A percentile compares a stretch with the other conserved stretches of the same genome.
phyloP scores from a whole-genome alignment of 2,888 invertebrate genomes.

The Mechanitis messenoides region DNA sequence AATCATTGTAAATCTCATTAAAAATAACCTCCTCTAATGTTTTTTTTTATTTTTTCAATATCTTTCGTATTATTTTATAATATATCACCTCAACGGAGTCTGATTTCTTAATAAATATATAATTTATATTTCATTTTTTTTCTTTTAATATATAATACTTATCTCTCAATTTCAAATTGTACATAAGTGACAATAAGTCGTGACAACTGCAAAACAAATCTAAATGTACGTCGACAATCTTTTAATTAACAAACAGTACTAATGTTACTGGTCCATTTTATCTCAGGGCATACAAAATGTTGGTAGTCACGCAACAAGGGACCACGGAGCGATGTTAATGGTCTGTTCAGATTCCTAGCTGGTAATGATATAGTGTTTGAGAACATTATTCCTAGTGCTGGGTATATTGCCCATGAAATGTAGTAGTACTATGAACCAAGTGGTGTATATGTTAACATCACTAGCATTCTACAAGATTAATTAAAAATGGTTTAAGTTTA shows the following conservation, averaged over 20 bases:
- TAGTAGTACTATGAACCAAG: background rate
- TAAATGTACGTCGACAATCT: slow-evolving; percentile 47
- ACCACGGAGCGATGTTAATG: slow-evolving; percentile 31
- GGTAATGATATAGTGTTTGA: slow-evolving; percentile 8
- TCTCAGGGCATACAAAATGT: slow-evolving; percentile 60
- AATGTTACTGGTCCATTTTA: slow-evolving; percentile 43
- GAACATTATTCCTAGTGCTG: slow-evolving; percentile 1
- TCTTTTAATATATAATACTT: too few species aligned
- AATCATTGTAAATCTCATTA: too few species aligned
- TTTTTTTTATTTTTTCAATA: too few species aligned
- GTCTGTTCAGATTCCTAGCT: slow-evolving; percentile 18
- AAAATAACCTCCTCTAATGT: too few species aligned
- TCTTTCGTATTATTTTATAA: too few species aligned
- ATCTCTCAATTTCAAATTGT: background rate
- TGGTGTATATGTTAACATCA: background rate
- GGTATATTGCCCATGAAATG: background rate
- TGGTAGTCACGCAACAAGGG: slow-evolving; percentile 61
- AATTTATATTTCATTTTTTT: too few species aligned
- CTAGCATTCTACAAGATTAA: background rate
- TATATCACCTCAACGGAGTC: too few species aligned
- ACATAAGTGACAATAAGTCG: slow-evolving; percentile 40
- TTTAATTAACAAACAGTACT: slow-evolving; percentile 52
- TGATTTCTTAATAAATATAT: too few species aligned
- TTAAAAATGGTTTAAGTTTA: too few species aligned
- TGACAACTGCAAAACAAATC: slow-evolving; percentile 44